Evolutionary conservation across 1,140 invertebrate genomes (phyloP).

Genomic region (Plodia interpunctella): DNA sequence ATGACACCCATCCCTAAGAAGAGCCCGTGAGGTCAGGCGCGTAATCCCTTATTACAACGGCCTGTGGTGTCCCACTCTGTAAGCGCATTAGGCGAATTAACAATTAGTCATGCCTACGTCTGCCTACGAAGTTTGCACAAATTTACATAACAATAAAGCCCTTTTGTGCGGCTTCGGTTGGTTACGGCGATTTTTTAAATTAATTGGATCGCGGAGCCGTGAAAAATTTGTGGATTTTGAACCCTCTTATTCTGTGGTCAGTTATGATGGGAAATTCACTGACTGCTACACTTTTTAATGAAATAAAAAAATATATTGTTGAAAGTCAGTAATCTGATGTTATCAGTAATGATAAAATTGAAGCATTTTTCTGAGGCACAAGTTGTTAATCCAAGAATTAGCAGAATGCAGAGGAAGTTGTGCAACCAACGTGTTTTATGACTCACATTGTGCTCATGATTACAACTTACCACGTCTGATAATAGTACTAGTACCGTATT

Average conservation of each 20-base stretch:
- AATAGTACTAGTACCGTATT: too few relatives aligned
- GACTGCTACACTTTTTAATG: too few relatives aligned
- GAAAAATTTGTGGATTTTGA: conserved; percentile 52
- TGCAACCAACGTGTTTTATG: too few relatives aligned
- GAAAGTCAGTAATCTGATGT: too few relatives aligned
- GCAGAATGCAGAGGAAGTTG: too few relatives aligned
- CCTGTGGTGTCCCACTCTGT: conserved; percentile 54
- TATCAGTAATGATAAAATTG: too few relatives aligned
- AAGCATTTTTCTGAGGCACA: too few relatives aligned
- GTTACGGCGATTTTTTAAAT: conserved; percentile 70
- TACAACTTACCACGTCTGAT: too few relatives aligned
- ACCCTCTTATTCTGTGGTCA: conserved; percentile 36
- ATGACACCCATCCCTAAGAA: conserved; percentile 11
- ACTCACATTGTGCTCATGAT: too few relatives aligned
- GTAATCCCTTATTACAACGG: conserved; percentile 58
- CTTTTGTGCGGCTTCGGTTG: conserved; percentile 38
- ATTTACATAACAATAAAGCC: conserved; percentile 75
- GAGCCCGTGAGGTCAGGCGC: conserved; percentile 43
- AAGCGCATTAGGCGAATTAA: conserved; percentile 75
- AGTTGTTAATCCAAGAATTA: too few relatives aligned
- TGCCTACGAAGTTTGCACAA: conserved; percentile 66
- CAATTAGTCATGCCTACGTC: conserved; percentile 74
- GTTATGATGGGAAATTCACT: conserved; percentile 3
- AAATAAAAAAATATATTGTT: too few relatives aligned
- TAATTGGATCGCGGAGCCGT: conserved; percentile 70